Evolutionary conservation across 2,888 invertebrate species (phyloP), one percentile per base, ranked within the genome.

Genomic region (Baronia brevicornis): DNA sequence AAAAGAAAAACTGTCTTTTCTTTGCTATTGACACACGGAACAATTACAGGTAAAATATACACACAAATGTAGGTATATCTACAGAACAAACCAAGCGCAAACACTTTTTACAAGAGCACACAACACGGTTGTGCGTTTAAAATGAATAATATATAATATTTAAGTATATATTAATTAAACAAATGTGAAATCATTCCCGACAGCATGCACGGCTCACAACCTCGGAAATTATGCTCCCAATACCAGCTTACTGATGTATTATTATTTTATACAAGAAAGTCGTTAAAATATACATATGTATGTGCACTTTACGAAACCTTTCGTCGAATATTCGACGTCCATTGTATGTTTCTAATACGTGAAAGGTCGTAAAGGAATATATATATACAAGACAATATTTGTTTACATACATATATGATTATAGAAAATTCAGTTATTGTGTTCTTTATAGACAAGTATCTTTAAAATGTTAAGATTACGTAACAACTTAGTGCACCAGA

Each of bases 181-280:
- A 72, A 66, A 64, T 50, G 64, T 69, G 75, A 79, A 80, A 67
- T 74, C 72, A 82, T 82, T 84, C 66, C 84, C 84, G 84, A 78
- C 66, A 75, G 78, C 61, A 67, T n/a, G n/a, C n/a, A n/a, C 69
- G 71, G 65, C 65, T 82, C 82, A 82, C 82, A 82, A 84, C 82
- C 79, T 70, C 80, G 82, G 82, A 82, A 84, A 80, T 75, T 53
- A 82, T 84, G 84, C 82, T 84, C 84, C 84, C 82, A 80, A 75
- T 78, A 84, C 84, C 84, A 84, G 82, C 84, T 79, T 75, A 66
- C 62, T 61, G 69, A 67, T 64, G 61, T 67, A 56, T 60, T n/a
- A n/a, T n/a, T 64, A 64, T 55, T 54, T 59, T 59, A 62, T 70
- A 74, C 68, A 67, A 65, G 51, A 62, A 65, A 52, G 44, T 60